Conservation (phyloP, 2,113 vertebrate species). For the Sclerurus mexicanus region DNA sequence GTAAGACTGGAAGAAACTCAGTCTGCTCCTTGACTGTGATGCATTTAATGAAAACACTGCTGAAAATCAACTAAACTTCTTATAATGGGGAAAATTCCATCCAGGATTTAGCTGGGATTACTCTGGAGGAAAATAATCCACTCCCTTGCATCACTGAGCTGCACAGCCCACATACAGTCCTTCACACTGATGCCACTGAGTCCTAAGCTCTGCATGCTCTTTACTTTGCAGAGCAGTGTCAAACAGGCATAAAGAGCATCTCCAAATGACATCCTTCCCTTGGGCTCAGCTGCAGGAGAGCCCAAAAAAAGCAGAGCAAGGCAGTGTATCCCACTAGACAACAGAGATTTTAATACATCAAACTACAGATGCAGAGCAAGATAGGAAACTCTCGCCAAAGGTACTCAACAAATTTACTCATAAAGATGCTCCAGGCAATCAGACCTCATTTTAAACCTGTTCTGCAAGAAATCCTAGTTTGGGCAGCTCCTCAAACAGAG, state of each 20-base stretch:
- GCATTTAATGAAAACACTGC: neutral
- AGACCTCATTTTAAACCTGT: conserved; percentile 38
- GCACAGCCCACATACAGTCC: neutral
- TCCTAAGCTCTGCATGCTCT: neutral
- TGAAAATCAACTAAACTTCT: neutral
- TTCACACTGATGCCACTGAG: neutral
- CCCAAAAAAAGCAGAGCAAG: neutral
- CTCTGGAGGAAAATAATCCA: neutral
- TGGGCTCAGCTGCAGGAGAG: neutral
- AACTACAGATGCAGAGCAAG: neutral
- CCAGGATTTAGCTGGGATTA: neutral
- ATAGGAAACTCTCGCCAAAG: neutral
- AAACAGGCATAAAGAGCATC: neutral
- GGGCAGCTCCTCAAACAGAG: neutral
- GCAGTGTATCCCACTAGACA: neutral
- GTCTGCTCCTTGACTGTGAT: neutral
- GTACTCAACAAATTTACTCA: neutral
- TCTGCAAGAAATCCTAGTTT: conserved; percentile 42
- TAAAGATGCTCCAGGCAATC: conserved; percentile 28
- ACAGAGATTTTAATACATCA: neutral
- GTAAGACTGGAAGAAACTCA: neutral
- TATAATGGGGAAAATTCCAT: neutral
- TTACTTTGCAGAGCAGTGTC: neutral
- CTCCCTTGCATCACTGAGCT: neutral
- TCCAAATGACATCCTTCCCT: neutral